phyloP scores from a whole-genome alignment of 2,888 invertebrate species.

The Ichneumon xanthorius region DNA sequence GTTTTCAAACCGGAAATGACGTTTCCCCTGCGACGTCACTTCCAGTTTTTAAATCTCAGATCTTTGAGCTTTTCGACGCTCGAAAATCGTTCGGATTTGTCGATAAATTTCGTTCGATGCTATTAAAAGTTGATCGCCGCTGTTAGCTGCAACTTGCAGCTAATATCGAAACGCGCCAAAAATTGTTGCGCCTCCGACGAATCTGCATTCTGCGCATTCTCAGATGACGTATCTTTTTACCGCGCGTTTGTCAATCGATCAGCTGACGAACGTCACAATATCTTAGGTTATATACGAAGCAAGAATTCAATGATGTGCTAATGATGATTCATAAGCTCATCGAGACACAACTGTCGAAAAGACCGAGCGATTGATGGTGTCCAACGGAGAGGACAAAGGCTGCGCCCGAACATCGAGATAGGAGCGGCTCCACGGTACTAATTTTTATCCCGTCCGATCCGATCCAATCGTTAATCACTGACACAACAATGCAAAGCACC shows the following conservation, averaged over 20 bases:
- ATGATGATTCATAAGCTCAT: constrained; percentile 35
- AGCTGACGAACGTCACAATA: constrained; percentile 1
- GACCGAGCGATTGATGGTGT: constrained; percentile 43
- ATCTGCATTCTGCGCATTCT: background rate
- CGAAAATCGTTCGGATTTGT: too few relatives aligned
- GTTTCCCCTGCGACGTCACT: too few relatives aligned
- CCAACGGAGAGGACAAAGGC: constrained; percentile 16
- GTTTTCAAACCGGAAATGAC: too few relatives aligned
- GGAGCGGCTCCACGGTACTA: constrained; percentile 41
- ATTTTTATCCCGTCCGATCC: background rate
- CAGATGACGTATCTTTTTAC: background rate
- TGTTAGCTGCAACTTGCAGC: background rate
- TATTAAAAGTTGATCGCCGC: too few relatives aligned
- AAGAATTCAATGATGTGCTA: background rate
- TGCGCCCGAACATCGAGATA: constrained; percentile 40
- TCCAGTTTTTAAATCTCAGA: too few relatives aligned
- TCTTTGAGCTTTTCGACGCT: too few relatives aligned
- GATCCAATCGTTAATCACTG: background rate
- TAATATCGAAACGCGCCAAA: background rate
- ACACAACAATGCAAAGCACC: background rate
- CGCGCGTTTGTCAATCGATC: constrained; percentile 24
- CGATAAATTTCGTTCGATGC: too few relatives aligned
- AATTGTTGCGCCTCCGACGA: background rate
- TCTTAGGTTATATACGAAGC: constrained; percentile 21
- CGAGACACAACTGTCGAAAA: constrained; percentile 15